Conservation (phyloP, 1,140 invertebrate species). For the Callitettix versicolor region DNA sequence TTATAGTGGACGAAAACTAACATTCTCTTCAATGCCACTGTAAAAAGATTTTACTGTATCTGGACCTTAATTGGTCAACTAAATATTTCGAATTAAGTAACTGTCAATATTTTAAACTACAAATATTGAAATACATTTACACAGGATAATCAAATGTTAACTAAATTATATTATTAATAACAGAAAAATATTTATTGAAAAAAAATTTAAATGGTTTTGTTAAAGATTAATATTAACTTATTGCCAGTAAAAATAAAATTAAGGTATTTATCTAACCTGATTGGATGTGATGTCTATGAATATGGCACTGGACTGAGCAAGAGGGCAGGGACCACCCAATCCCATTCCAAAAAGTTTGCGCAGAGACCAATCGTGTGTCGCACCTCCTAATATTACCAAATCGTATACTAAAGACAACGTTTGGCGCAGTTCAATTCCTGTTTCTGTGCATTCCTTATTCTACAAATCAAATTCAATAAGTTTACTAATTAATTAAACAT, state of each 20-base stretch:
- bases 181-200: neutral
- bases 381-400: conserved; percentile 45
- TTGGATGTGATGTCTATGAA: conserved; percentile 72
- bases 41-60: too few relatives aligned
- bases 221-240: too few relatives aligned
- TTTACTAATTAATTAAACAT: neutral
- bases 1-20: too few relatives aligned
- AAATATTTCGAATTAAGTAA: too few relatives aligned
- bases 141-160: too few relatives aligned
- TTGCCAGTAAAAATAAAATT: too few relatives aligned
- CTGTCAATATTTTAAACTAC: too few relatives aligned
- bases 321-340: conserved; percentile 62
- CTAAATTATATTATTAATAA: too few relatives aligned
- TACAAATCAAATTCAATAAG: conserved; percentile 30
- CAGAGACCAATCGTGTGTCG: conserved; percentile 69
- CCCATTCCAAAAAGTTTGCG: conserved; percentile 76
- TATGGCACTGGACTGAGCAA: conserved; percentile 64
- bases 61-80: too few relatives aligned
- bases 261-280: too few relatives aligned
- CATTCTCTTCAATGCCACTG: too few relatives aligned
- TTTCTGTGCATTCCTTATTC: conserved; percentile 45
- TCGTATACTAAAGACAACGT: conserved; percentile 82
- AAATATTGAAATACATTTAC: too few relatives aligned
- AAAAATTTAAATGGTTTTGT: neutral
- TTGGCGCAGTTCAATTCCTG: conserved; percentile 67